Evolutionary conservation across 2,113 vertebrate species (phyloP).

Genomic region (Capreolus pygargus): DNA sequence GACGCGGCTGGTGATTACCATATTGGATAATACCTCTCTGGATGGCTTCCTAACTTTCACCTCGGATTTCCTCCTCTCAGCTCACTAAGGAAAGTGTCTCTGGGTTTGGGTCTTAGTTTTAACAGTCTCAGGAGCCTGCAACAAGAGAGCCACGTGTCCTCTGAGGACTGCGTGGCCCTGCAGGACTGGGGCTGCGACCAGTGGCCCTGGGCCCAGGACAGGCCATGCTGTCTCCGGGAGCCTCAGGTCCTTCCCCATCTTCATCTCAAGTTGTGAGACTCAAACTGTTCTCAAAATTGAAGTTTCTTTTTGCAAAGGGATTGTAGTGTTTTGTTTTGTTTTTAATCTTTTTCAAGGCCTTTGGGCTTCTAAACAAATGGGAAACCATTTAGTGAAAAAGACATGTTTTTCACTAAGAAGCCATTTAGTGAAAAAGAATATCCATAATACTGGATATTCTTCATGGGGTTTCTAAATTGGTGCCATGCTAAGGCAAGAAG

Average conservation of each 20-base stretch:
- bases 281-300: background rate
- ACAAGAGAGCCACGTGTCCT: rapidly evolving
- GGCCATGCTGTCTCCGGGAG: background rate
- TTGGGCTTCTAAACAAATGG: background rate
- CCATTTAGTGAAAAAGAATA: background rate
- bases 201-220: rapidly evolving
- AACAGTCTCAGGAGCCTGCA: background rate
- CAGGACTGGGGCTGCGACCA: rapidly evolving
- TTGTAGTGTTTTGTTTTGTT: background rate
- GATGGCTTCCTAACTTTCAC: background rate
- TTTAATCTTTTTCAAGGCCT: background rate
- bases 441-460: background rate
- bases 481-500: background rate
- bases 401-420: background rate
- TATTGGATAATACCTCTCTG: background rate
- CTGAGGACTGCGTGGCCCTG: background rate
- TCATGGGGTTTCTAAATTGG: background rate
- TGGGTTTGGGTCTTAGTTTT: background rate
- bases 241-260: background rate
- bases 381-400: constrained; percentile 20
- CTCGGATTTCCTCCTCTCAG: background rate
- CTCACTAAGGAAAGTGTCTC: background rate
- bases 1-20: rapidly evolving
- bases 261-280: background rate
- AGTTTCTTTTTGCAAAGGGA: background rate